phyloP scores from a whole-genome alignment of 2,113 vertebrate species.

The Cervus canadensis region DNA sequence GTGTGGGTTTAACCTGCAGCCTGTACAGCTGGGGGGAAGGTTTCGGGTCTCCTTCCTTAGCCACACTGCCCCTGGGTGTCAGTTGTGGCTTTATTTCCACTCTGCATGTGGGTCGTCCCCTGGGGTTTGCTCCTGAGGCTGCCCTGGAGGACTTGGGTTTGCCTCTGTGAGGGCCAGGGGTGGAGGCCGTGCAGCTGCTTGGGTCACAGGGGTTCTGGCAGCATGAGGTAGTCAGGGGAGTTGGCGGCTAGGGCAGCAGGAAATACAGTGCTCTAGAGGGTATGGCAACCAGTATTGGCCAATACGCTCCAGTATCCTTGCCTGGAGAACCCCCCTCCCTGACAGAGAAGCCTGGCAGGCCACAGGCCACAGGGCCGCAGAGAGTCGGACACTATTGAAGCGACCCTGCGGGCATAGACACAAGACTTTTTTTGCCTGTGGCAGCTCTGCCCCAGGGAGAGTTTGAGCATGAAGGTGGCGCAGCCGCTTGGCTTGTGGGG shows the following conservation, averaged over 20 bases:
- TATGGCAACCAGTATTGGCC: not conserved
- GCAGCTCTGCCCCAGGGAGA: not conserved
- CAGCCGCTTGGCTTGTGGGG: not conserved
- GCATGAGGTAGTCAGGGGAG: not conserved
- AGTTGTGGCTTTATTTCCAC: not conserved
- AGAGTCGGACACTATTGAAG: not conserved
- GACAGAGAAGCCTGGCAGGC: not conserved
- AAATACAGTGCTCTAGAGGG: not conserved
- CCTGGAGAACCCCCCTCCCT: not conserved
- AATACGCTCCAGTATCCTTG: not conserved
- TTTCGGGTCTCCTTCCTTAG: accelerated
- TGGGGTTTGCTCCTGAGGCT: not conserved
- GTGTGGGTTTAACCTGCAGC: not conserved
- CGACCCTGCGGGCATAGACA: accelerated
- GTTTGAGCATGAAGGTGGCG: not conserved
- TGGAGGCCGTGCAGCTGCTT: not conserved
- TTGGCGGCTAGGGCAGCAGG: not conserved
- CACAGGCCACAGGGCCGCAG: not conserved
- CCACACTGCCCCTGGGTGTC: not conserved
- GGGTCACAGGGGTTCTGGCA: not conserved
- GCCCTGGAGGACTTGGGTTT: not conserved
- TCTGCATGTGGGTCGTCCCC: not conserved
- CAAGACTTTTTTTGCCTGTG: not conserved
- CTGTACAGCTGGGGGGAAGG: not conserved
- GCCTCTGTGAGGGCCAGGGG: not conserved